These are phyloP conservation scores for Trachelus troglodyta DNA, from an alignment of 2,888 invertebrate genomes.

Conservation along the genomic window DNA sequence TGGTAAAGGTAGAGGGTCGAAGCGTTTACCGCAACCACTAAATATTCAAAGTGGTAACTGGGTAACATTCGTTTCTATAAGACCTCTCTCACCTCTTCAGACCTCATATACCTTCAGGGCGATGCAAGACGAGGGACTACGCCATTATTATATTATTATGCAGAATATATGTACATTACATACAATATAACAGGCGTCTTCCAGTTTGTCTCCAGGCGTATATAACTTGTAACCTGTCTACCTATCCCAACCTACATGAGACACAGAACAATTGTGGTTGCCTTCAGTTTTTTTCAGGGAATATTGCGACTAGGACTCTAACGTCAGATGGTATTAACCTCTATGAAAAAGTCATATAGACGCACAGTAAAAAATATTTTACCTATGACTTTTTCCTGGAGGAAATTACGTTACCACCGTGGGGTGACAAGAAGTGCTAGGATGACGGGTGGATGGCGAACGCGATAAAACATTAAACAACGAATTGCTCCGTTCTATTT, in stretches of 20 bases:
- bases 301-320: not conserved
- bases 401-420: not conserved
- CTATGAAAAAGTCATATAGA: too few relatives aligned
- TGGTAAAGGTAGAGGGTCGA: not conserved
- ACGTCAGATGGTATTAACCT: not conserved
- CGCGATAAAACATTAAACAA: not conserved
- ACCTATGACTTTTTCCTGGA: too few relatives aligned
- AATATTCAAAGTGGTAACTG: slow-evolving; percentile 41
- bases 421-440: not conserved
- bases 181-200: not conserved
- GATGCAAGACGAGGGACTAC: not conserved
- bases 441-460: not conserved
- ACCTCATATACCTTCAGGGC: not conserved
- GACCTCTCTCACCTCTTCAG: not conserved
- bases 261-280: not conserved
- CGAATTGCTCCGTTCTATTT: not conserved
- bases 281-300: not conserved
- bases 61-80: slow-evolving; percentile 23
- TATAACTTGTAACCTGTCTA: not conserved
- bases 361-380: too few relatives aligned
- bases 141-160: slow-evolving; percentile 20
- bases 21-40: slow-evolving; percentile 18
- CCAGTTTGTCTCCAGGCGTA: not conserved
- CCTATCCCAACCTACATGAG: not conserved
- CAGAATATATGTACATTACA: not conserved